phyloP scores from a whole-genome alignment of 2,888 invertebrate species.

The Drosophila tanythrix region DNA sequence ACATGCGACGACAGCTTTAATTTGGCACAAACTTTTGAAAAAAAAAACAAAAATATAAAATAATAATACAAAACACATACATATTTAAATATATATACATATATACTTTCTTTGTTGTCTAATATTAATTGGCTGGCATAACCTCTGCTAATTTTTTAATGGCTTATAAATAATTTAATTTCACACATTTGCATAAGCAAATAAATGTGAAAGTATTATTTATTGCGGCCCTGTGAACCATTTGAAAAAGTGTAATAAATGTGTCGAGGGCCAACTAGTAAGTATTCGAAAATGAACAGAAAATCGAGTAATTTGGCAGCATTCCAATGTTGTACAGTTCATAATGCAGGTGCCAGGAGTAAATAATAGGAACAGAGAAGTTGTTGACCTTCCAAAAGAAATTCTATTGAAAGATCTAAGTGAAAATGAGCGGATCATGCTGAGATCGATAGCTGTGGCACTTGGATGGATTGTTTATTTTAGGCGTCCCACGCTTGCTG shows the following conservation, averaged over 20 bases:
- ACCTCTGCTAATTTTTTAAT: constrained; percentile 73
- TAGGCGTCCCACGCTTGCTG: background rate
- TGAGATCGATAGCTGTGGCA: background rate
- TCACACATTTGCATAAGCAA: constrained; percentile 47
- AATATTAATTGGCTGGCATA: constrained; percentile 54
- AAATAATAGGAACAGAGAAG: background rate
- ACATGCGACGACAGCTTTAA: constrained; percentile 62
- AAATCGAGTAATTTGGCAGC: background rate
- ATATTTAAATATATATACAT: background rate
- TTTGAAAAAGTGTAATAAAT: constrained; percentile 22
- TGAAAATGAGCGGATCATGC: background rate
- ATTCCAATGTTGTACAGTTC: background rate
- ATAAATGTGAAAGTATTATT: constrained; percentile 59
- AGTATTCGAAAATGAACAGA: background rate
- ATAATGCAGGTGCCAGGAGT: constrained; percentile 1
- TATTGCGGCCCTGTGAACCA: constrained; percentile 51
- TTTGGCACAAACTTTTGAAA: constrained; percentile 46
- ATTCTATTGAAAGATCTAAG: background rate
- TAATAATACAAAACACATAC: background rate
- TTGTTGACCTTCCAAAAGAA: constrained; percentile 5
- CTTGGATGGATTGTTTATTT: background rate
- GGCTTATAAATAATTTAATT: constrained; percentile 66
- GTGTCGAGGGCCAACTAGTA: constrained; percentile 24
- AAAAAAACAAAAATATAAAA: constrained; percentile 7
- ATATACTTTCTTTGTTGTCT: constrained; percentile 13